phyloP scores from a whole-genome alignment of 2,797 vertebrate species.

The Ceryle rudis region DNA sequence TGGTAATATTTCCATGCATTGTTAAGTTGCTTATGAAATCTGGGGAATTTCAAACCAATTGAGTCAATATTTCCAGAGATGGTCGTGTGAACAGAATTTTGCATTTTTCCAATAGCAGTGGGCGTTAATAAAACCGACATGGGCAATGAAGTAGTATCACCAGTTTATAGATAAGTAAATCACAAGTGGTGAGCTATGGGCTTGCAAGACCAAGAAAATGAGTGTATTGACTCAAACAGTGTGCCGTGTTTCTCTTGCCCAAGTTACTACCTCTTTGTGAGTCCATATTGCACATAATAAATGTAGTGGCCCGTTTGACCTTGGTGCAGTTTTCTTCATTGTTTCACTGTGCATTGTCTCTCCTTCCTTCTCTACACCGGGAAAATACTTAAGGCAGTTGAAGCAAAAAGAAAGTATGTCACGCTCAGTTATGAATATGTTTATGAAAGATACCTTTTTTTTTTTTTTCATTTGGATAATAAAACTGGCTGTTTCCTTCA shows the following conservation, averaged over 20 bases:
- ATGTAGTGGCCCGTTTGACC: background rate
- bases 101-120: background rate
- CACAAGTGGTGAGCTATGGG: background rate
- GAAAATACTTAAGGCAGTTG: background rate
- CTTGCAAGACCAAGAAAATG: background rate
- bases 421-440: background rate
- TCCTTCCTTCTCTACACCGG: background rate
- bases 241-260: background rate
- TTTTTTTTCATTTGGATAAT: constrained; percentile 25
- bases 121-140: background rate
- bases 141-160: background rate
- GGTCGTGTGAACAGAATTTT: background rate
- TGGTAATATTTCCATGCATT: background rate
- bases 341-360: background rate
- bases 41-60: background rate
- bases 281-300: background rate
- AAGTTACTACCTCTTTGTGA: background rate
- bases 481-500: background rate
- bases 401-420: background rate
- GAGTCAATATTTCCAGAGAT: background rate
- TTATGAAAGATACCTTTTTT: background rate
- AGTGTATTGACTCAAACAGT: background rate
- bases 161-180: background rate
- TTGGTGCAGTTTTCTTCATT: background rate
- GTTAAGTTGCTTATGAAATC: background rate